Base-by-base conservation (phyloP, 2,113 vertebrate genomes). In the Epinephelus cyanopodus region DNA sequence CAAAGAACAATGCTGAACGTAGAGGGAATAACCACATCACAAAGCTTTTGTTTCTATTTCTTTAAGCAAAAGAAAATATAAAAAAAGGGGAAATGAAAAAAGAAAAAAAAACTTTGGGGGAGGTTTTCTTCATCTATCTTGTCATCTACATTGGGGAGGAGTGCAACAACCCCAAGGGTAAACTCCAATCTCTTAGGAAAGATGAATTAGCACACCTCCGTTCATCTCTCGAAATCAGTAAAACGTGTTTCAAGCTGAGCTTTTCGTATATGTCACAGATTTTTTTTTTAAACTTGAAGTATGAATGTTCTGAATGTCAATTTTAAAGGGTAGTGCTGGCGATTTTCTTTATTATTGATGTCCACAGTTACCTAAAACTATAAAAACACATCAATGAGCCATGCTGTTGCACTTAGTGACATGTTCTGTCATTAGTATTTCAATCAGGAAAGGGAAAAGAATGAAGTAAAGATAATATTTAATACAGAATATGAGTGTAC, bases 11-110 rank as follows among this genome's bases (percentile, higher is more conserved):
- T 63, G 60, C 47, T 75, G 78, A 83, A 87, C 82, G 85, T 25
- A 77, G 66, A 80, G 87, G 88, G 90, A 90, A 92, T 91, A 86
- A 75, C 75, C 64, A 83, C 82, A 83, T 90, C 77, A 84, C 17
- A 91, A 68, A 81, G 60, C 27, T 21, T 82, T 63, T 77, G 27
- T 64, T 79, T 81, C 56, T 53, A 29, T 70, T 81, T 80, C 48
- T 56, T 72, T 65, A 77, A 71, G 54, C 14, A 74, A 74, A 63
- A 69, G 61, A 83, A 78, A 77, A 81, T 27, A 67, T n/a, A 72
- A 37, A 60, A 37, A 60, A 76, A 52, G 8, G 42, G 48, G n/a
- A 74, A 66, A 48, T 39, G 52, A 64, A 60, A 79, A 58, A 23
- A 72, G n/a, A 53, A 50, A 61, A 61, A 56, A 58, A 71, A 37